phyloP scores from a whole-genome alignment of 2,797 vertebrate genomes.

The Rhadinocentrus ornatus region DNA sequence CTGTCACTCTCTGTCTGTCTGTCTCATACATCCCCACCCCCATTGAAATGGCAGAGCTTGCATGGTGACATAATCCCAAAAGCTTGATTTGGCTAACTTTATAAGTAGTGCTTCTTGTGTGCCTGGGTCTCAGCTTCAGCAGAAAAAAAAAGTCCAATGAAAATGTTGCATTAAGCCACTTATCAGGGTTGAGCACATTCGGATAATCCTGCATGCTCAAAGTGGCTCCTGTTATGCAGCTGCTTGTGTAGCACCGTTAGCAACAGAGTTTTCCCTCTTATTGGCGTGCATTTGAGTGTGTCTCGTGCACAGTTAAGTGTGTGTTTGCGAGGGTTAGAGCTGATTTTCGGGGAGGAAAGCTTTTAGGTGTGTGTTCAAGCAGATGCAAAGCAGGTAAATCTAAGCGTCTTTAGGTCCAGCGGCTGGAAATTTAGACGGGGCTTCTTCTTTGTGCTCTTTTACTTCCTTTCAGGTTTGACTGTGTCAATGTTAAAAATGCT shows the following conservation, averaged over 20 bases:
- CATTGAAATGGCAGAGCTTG: slow-evolving; percentile 74
- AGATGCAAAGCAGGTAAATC: slow-evolving; percentile 40
- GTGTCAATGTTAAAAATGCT: background rate
- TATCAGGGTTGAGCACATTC: slow-evolving; percentile 86
- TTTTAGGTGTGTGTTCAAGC: slow-evolving; percentile 46
- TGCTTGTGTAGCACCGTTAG: slow-evolving; percentile 68
- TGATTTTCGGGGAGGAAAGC: slow-evolving; percentile 12
- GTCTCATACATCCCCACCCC: slow-evolving; percentile 42
- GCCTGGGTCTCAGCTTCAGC: slow-evolving; percentile 83
- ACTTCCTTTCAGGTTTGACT: background rate
- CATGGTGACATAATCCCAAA: slow-evolving; percentile 82
- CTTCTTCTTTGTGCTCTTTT: slow-evolving; percentile 27
- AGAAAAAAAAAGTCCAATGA: slow-evolving; percentile 79
- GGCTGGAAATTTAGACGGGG: slow-evolving; percentile 51
- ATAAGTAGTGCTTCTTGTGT: slow-evolving; percentile 82
- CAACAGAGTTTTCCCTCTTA: slow-evolving; percentile 47
- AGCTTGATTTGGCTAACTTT: slow-evolving; percentile 84
- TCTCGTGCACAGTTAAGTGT: slow-evolving; percentile 27
- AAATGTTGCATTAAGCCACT: slow-evolving; percentile 86
- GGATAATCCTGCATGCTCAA: slow-evolving; percentile 83
- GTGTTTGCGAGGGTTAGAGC: slow-evolving; percentile 38
- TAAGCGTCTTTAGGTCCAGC: slow-evolving; percentile 45
- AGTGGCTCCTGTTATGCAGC: slow-evolving; percentile 81
- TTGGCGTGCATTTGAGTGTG: slow-evolving; percentile 34
- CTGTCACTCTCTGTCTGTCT: slow-evolving; percentile 41